Base-by-base conservation (phyloP, 2,888 invertebrate species). In the Cheilosia pagana region DNA sequence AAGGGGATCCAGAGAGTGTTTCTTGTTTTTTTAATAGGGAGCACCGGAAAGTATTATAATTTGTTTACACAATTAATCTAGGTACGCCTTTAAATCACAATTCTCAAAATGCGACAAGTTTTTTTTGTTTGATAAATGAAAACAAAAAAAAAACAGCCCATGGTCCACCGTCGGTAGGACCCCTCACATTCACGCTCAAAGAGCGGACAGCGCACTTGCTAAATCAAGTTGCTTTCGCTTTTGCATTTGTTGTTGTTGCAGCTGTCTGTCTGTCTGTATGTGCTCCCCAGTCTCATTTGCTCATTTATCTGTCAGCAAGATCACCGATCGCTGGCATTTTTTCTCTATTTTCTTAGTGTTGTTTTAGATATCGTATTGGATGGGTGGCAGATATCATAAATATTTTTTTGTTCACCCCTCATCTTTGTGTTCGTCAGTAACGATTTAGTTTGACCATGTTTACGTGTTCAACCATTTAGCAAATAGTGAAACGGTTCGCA, bases 151-250 rank as follows among this genome's bases (percentile, higher is more conserved):
- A 50, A 50, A 50, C 23, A 45, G 31, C 19, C n/a, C 28, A 55
- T 70, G 43, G 55, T 77, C 70, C 62, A 55, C 45, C 68, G 43
- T 43, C 12, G 41, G 2, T 10, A 50, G 21, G 39, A 7, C 12
- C 14, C 55, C 28, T 53, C 39, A 21, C 23, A 48, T 50, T 50
- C 50, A 19, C 14, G 31, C 55, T 52, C 48, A 43, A 45, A 16
- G 1, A 63, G 71, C 63, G 63, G 63, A 68, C 67, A 59, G 50
- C 16, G 63, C 57, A 81, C 52, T 81, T 76, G 70, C 52, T 81
- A 59, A 70, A 65, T 65, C 25, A 31, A 67, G 28, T 71, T 82
- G 76, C 71, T 82, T 82, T 82, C 77, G 77, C 53, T 77, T 76
- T 71, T 81, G 43, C 60, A 39, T 39, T 63, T 60, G 19, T 75